Evolutionary conservation across 2,888 invertebrate species (phyloP).

Genomic region (Diarsia rubi): DNA sequence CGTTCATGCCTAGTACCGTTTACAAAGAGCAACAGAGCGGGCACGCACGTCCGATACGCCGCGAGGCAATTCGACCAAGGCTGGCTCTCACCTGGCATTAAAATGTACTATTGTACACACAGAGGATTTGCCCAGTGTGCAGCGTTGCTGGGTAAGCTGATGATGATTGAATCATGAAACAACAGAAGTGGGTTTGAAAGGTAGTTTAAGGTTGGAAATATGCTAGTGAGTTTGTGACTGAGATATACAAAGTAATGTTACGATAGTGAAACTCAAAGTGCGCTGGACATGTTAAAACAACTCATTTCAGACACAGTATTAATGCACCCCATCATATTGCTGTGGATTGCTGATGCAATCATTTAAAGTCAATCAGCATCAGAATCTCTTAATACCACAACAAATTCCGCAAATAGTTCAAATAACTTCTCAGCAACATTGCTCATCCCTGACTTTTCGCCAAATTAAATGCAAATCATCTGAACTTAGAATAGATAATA

Average conservation of each 20-base stretch:
- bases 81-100: conserved; percentile 81
- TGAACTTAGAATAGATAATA: conserved; percentile 1
- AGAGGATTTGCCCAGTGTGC: conserved; percentile 24
- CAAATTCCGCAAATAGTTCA: neutral
- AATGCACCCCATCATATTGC: neutral
- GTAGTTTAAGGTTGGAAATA: neutral
- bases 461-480: conserved; percentile 26
- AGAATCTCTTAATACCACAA: neutral
- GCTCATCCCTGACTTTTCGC: conserved; percentile 19
- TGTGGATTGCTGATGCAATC: neutral
- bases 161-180: conserved; percentile 32
- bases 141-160: conserved; percentile 34
- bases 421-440: neutral
- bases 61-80: conserved; percentile 77
- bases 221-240: neutral
- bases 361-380: neutral
- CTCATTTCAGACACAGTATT: neutral
- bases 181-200: neutral
- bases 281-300: neutral
- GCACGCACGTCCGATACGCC: conserved; percentile 82
- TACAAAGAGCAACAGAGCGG: conserved; percentile 76
- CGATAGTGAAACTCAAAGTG: neutral
- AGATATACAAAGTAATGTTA: no score
- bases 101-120: conserved; percentile 53
- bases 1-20: conserved; percentile 54